Base-by-base conservation (phyloP, 2,888 invertebrate species). In the Pocota personata region DNA sequence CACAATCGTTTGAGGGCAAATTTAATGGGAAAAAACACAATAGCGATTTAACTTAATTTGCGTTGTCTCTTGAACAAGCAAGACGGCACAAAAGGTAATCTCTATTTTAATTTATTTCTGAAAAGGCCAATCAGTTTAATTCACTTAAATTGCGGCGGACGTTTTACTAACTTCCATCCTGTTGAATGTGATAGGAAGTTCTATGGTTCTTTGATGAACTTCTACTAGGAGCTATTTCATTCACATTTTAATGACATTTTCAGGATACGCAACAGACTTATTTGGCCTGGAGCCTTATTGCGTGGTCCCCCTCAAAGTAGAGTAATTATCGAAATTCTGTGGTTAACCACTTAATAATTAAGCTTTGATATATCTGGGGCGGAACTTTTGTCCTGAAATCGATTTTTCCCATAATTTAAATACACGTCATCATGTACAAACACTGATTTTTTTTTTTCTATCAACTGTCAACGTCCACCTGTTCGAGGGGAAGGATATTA, bases 61-160 rank as follows among this genome's bases (percentile, higher is more conserved):
- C 57, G 58, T 69, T 78, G 73, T 75, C 80, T 80, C 69, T 62
- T 58, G 14, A 83, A 46, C 27, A 43, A 66, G 50, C 27, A 72
- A 52, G 69, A 71, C 48, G 40, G 16, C 58, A 52, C 50, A 79
- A 72, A 82, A 82, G 76, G 82, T 86, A 82, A 72, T 82, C 58
- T 82, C 66, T 46, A 71, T 77, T 86, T 76, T 86, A 77, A 86
- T 72, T 82, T 76, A 76, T 77, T 82, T 77, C 60, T 77, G 76
- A 86, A 86, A 82, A 86, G 82, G 57, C 82, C 86, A 86, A 86
- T 86, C 77, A 80, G 55, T 19, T 72, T 82, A 77, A 86, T 82
- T 86, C 66, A 77, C 37, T 86, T 82, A 82, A 82, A 86, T 52
- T 82, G 82, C 66, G 67, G 82, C 66, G 67, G 76, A 82, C 71